These are phyloP conservation scores for Molothrus ater DNA, from an alignment of 2,797 vertebrate genomes.

Conservation along the genomic window DNA sequence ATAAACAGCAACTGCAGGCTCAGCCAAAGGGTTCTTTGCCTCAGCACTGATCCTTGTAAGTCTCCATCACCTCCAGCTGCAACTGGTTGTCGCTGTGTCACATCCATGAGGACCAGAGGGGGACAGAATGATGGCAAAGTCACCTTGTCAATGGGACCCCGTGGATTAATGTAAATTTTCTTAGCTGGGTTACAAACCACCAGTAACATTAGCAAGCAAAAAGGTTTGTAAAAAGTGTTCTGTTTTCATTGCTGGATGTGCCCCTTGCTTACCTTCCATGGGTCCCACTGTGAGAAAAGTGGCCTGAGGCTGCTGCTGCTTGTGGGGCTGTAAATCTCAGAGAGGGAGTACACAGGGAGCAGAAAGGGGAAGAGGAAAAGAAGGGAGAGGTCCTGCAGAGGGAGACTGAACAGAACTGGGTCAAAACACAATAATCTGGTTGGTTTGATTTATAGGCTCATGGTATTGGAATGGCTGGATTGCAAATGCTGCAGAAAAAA, in stretches of 20 bases:
- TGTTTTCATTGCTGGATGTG: neutral
- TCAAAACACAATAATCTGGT: neutral
- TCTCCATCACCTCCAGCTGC: neutral
- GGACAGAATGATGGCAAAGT: neutral
- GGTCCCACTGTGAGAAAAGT: neutral
- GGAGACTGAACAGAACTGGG: neutral
- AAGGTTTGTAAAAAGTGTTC: neutral
- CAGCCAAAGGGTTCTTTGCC: neutral
- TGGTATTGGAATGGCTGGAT: neutral
- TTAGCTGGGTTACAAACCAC: neutral
- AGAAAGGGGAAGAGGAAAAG: neutral
- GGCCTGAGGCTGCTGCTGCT: neutral
- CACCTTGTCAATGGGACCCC: neutral
- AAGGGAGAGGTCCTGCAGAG: neutral
- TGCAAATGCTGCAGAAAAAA: slow-evolving; percentile 40
- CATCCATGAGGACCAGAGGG: neutral
- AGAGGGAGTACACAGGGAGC: neutral
- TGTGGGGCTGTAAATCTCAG: neutral
- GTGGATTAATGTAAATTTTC: neutral
- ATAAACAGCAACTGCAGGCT: neutral
- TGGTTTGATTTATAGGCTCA: neutral
- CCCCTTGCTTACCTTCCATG: neutral
- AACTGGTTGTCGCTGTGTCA: accelerated
- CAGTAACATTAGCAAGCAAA: neutral
- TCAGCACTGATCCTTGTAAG: neutral